These are phyloP conservation scores for Cathartes aura DNA, from an alignment of 2,113 vertebrate genomes.

Conservation along the genomic window DNA sequence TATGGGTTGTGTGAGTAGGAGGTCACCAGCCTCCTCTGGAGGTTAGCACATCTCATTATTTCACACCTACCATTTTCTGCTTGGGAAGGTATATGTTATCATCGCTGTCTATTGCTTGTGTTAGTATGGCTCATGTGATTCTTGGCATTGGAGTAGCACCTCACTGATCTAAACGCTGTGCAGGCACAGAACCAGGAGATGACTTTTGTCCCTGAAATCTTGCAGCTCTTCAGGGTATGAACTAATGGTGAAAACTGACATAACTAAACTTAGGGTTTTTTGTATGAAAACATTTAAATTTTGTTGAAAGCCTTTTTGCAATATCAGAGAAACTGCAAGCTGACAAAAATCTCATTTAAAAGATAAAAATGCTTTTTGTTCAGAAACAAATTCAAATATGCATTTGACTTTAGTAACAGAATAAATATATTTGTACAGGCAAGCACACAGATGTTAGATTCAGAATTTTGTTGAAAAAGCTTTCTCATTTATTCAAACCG, in stretches of 20 bases:
- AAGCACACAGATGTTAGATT: neutral
- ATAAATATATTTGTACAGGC: neutral
- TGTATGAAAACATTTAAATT: neutral
- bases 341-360: neutral
- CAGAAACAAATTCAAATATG: neutral
- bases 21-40: neutral
- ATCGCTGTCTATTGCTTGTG: neutral
- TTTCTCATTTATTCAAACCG: neutral
- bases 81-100: neutral
- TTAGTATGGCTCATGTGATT: neutral
- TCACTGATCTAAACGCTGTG: neutral
- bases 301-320: neutral
- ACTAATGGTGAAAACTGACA: neutral
- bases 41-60: neutral
- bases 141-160: neutral
- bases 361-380: neutral
- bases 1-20: neutral
- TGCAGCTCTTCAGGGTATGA: neutral
- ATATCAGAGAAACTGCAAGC: neutral
- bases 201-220: neutral
- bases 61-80: neutral
- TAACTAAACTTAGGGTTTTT: fast-evolving
- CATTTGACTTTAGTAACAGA: neutral
- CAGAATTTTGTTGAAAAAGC: neutral
- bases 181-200: neutral